phyloP scores from a whole-genome alignment of 2,113 vertebrate species.

The Xyrauchen texanus region DNA sequence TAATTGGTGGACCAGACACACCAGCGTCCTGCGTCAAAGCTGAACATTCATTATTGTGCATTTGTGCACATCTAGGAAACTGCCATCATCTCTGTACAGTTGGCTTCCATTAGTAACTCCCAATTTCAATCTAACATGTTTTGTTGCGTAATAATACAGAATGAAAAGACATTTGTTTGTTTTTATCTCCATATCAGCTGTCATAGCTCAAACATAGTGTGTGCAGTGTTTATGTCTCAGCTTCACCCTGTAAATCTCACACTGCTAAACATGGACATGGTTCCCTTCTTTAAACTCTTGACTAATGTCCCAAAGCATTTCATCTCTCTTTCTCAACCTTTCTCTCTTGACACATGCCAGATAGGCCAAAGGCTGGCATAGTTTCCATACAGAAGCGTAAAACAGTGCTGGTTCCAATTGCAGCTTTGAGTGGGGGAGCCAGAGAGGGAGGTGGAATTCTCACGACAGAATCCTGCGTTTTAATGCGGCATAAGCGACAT shows the following conservation, averaged over 20 bases:
- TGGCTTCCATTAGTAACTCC: too few relatives aligned
- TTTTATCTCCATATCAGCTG: neutral
- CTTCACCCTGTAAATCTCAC: slow-evolving; percentile 7
- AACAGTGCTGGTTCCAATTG: neutral
- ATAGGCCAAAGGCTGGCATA: slow-evolving; percentile 46
- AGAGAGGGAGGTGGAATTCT: neutral
- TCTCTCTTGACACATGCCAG: slow-evolving; percentile 32
- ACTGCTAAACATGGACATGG: slow-evolving; percentile 35
- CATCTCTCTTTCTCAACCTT: slow-evolving; percentile 1
- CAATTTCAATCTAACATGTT: too few relatives aligned
- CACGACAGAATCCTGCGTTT: slow-evolving; percentile 32
- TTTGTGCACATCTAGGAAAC: too few relatives aligned
- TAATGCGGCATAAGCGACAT: neutral
- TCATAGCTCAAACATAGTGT: neutral
- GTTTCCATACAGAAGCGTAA: slow-evolving; percentile 29
- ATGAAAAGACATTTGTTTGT: neutral
- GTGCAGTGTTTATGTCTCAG: slow-evolving; percentile 1
- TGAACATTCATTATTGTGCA: too few relatives aligned
- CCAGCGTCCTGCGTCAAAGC: too few relatives aligned
- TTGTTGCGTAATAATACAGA: too few relatives aligned
- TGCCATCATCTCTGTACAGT: too few relatives aligned
- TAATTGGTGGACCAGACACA: too few relatives aligned
- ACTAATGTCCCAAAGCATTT: slow-evolving; percentile 35
- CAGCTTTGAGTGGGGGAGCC: slow-evolving; percentile 8
- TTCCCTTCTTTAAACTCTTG: slow-evolving; percentile 34